These are phyloP conservation scores for Bergia puertoricense DNA, from an alignment of 92 coral and sea anemone genomes.

Conservation along the genomic window DNA sequence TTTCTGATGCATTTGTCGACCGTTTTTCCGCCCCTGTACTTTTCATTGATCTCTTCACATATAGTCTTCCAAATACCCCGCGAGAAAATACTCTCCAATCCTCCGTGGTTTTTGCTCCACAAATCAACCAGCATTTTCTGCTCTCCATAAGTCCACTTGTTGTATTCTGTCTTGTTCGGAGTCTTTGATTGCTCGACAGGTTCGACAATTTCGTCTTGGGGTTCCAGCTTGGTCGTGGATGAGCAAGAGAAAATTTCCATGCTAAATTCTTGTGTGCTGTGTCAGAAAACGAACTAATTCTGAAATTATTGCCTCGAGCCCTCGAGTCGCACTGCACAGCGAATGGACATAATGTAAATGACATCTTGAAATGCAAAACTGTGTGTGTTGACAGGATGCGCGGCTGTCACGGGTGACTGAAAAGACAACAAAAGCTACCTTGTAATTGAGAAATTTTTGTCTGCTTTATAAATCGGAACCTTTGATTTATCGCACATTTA, in stretches of 20 bases:
- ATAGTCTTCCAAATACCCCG: constrained; percentile 9
- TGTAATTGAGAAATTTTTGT: not conserved
- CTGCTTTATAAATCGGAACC: constrained; percentile 25
- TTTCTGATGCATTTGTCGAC: constrained; percentile 20
- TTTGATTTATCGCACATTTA: not conserved
- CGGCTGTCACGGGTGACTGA: not conserved
- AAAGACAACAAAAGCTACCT: constrained; percentile 27
- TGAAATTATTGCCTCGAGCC: not conserved
- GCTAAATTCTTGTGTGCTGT: not conserved
- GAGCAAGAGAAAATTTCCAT: constrained; percentile 21
- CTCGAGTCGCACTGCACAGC: constrained; percentile 9
- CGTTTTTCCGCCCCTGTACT: constrained; percentile 19
- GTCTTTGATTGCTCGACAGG: not conserved
- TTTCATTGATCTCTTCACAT: constrained; percentile 21
- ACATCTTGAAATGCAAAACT: constrained; percentile 10
- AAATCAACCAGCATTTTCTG: constrained; percentile 31
- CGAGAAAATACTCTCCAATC: constrained; percentile 16
- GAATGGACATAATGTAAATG: not conserved
- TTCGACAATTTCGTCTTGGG: not conserved
- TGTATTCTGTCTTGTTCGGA: constrained; percentile 6
- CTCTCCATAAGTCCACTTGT: constrained; percentile 28
- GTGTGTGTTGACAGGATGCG: not conserved
- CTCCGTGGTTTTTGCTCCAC: constrained; percentile 28
- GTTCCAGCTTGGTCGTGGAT: constrained; percentile 28
- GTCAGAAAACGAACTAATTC: not conserved